Evolutionary conservation across 2,888 invertebrate genomes (phyloP), one percentile per base, ranked within the genome.

Genomic region (Gnatocerus cornutus): DNA sequence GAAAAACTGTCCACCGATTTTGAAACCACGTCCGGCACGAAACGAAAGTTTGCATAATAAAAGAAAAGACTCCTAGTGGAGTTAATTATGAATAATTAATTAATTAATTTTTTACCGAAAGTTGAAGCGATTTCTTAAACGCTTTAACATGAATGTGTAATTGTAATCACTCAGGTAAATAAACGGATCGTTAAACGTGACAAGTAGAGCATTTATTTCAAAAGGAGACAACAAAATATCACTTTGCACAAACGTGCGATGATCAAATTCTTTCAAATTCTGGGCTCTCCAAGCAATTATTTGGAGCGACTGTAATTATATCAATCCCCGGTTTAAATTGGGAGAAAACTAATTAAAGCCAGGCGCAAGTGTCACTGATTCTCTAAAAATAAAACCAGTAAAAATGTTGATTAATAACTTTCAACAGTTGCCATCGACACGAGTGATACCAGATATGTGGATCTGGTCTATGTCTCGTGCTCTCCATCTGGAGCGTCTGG

Each of bases 141-240:
- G 33, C 30, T 12, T 53, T 55, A 55, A 37, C 21, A 41, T 12
- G 37, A 45, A 50, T 62, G 39, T n/a, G 41, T 50, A 62, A 62
- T 62, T 39, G 50, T 27, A 13, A 5, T 14, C 14, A 37, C 14
- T 62, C 37, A 27, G 37, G 62, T 50, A 46, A 50, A 46, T 50
- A 62, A 62, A 46, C 37, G 37, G 62, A 37, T 62, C 27, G 29
- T 62, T 33, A 50, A 30, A 50, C 29, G 50, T 43, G 50, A 41
- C 59, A 59, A 59, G 9, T 59, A 16, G 59, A 59, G 59, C 59
- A 46, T 59, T 59, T 59, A 59, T 56, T 39, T 41, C n/a, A 41
- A 56, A 56, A 21, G 37, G 10, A 41, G 10, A 10, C 39, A 10
- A 21, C 43, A 41, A 10, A 41, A 41, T 41, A 6, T 41, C 1